Evolutionary conservation across 2,797 vertebrate species (phyloP), one percentile per base, ranked within the genome.

Genomic region (Phaenicophaeus curvirostris): DNA sequence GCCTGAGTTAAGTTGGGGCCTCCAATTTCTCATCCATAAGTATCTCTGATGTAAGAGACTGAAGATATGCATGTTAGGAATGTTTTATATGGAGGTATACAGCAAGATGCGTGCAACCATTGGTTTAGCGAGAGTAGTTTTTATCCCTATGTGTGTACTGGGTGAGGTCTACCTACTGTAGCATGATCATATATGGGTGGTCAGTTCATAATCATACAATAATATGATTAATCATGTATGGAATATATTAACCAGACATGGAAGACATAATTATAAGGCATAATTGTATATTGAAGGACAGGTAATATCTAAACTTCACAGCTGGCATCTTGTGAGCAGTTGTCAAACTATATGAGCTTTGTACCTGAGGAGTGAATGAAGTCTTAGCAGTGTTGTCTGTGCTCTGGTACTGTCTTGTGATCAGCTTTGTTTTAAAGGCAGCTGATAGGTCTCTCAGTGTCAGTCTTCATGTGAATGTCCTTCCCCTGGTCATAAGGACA

Each of bases 401-500:
- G 46, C 74, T 75, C 48, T 74, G 58, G 33, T 81, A 35, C 39
- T 72, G 41, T 61, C 37, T 35, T 81, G 63, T 53, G 58, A 59
- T 44, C 23, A 2, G 3, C 55, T 84, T 89, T 75, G 39, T 66
- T 91, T 88, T 85, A 89, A 94, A 92, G 85, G 81, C 55, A 84
- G 73, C 55, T 92, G 79, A 84, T 69, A 53, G 82, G 84, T 89
- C 73, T 82, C 54, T 39, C 23, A 33, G 39, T 63, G 66, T 81
- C 92, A 81, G 37, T 67, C 75, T 28, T 93, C 85, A 83, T 53
- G 62, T 31, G 18, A 80, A 16, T 92, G 79, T 86, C 67, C 77
- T 95, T 96, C 59, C 82, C 37, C 83, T 67, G 85, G 35, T 66
- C 11, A 2, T 95, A 93, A 97, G 91, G 89, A 90, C 87, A 89